These are phyloP conservation scores for Rafetus swinhoei DNA, from an alignment of 2,113 vertebrate genomes.

Conservation along the genomic window DNA sequence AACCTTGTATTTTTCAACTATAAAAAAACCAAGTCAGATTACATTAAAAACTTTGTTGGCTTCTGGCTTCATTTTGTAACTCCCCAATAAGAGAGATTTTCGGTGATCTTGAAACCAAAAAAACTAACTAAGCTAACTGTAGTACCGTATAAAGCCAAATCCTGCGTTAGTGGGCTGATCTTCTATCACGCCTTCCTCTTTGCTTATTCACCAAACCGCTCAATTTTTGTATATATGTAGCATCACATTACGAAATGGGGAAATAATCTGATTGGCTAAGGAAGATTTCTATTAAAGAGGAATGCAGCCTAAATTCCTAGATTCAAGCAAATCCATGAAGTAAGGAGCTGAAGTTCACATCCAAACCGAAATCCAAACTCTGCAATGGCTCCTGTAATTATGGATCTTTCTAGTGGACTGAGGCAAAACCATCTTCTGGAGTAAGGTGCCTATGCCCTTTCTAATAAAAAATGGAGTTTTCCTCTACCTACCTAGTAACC, in stretches of 20 bases:
- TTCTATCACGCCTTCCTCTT: neutral
- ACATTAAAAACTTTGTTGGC: conserved; percentile 16
- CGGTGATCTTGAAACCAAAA: neutral
- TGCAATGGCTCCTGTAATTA: neutral
- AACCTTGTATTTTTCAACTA: conserved; percentile 56
- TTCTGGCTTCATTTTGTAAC: conserved; percentile 28
- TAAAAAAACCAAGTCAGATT: conserved; percentile 39
- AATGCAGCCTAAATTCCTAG: neutral
- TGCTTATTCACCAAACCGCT: neutral
- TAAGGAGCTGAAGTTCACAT: neutral
- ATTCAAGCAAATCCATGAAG: neutral
- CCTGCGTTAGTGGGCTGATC: neutral
- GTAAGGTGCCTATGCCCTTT: neutral
- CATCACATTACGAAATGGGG: neutral
- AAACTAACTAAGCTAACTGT: neutral
- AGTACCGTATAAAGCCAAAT: neutral
- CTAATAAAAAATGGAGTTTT: neutral
- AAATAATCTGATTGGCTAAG: neutral
- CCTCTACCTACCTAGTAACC: neutral
- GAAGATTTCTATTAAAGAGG: neutral
- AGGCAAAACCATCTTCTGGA: neutral
- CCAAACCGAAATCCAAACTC: neutral
- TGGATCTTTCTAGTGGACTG: neutral
- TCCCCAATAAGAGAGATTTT: conserved; percentile 26
- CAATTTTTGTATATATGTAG: neutral